Percentiles rank a stretch among this genome's conserved stretches.
Evolutionary conservation across 2,888 invertebrate genomes (phyloP).

Genomic region (Lissonota sp.): DNA sequence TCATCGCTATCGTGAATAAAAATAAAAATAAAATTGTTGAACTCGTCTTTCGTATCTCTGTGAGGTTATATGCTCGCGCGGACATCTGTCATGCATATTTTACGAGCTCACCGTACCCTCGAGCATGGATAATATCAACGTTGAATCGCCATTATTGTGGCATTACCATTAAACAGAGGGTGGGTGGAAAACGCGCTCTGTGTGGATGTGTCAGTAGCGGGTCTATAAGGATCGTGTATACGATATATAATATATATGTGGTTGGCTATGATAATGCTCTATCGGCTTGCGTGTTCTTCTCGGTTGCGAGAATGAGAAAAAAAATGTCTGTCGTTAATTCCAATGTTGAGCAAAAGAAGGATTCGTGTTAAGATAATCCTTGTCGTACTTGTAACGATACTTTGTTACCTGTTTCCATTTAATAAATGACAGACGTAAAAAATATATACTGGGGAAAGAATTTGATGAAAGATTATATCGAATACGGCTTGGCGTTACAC

Average conservation of each 20-base stretch:
- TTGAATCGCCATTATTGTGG: constrained; percentile 37
- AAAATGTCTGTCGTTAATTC: constrained; percentile 24
- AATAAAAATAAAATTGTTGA: constrained; percentile 33
- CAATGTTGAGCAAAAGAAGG: constrained; percentile 16
- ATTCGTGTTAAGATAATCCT: constrained; percentile 18
- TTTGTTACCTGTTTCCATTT: too few species aligned
- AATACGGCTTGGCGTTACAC: too few species aligned
- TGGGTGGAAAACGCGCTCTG: not conserved
- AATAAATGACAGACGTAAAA: too few species aligned
- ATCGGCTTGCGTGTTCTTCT: constrained; percentile 29
- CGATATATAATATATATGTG: not conserved
- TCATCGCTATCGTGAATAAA: not conserved
- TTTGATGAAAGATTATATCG: too few species aligned
- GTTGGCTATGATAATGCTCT: constrained; percentile 33
- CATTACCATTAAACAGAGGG: constrained; percentile 23
- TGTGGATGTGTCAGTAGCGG: constrained; percentile 26
- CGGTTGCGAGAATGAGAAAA: constrained; percentile 1
- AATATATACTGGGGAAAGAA: too few species aligned
- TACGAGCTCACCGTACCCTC: constrained; percentile 47
- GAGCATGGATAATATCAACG: constrained; percentile 47
- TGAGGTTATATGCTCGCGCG: constrained; percentile 11
- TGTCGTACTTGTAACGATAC: too few species aligned
- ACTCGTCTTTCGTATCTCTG: constrained; percentile 17
- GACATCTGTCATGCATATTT: constrained; percentile 53
- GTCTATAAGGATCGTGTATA: constrained; percentile 36